Base-by-base conservation (phyloP, 2,888 invertebrate species). In the Eumerus sabulonum region DNA sequence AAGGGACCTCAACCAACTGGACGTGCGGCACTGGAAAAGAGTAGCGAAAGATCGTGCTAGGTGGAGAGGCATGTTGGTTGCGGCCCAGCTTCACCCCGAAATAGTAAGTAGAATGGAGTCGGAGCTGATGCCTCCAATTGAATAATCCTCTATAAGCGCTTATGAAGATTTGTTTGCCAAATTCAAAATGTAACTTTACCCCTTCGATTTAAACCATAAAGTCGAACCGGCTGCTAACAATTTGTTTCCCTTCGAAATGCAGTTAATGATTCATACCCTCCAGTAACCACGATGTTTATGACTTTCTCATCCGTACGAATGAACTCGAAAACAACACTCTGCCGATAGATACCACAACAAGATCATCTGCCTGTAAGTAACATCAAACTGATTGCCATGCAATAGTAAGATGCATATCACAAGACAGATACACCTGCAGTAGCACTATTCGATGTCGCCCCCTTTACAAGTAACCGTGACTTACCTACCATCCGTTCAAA, bases 201-300 rank as follows among this genome's bases (percentile, higher is more conserved):
- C 1, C 16, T 14, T 9, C 2, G 0, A 47, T 19, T 11, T 4
- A 13, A 47, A 16, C n/a, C 1, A 14, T 54, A 42, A 70, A 70
- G 70, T 70, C 35, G 13, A 72, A 62, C 66, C 40, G 44, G 14
- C 35, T 11, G 14, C 12, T 27, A 9, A 18, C 56, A 51, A 51
- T 35, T 9, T n/a, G 40, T 14, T 42, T 35, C 13, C 38, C 18
- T 56, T 36, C 45, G 47, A 73, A 53, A 57, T 44, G 45, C 63
- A 19, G 42, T 59, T n/a, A 73, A 68, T 59, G 74, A 79, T 79
- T 79, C 74, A 73, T 74, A 79, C 74, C 74, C 74, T 74, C 74
- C 27, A 79, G 74, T 79, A 70, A 68, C 64, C 70, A 70, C 45
- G 60, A 74, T 68, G 68, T 70, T 79, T 79, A 79, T 70, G 68